Evolutionary conservation across 2,113 vertebrate species (phyloP).

Genomic region (Chinchilla lanigera): DNA sequence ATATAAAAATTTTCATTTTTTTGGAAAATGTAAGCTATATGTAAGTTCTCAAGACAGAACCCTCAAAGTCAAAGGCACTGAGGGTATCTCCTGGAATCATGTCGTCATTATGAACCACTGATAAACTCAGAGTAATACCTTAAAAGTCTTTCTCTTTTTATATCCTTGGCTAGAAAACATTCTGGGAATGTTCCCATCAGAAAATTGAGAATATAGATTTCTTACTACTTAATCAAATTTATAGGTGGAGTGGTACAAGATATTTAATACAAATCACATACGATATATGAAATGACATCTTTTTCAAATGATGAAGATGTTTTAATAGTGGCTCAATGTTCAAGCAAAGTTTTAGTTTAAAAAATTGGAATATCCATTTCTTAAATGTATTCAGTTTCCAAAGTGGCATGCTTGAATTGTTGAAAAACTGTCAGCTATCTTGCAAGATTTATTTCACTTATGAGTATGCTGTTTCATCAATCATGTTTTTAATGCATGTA

Average conservation of each 20-base stretch:
- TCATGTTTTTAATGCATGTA: neutral
- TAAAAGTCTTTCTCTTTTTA: neutral
- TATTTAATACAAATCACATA: neutral
- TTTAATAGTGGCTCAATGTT: neutral
- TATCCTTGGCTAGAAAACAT: neutral
- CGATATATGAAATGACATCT: neutral
- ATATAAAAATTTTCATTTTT: neutral
- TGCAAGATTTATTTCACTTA: no score
- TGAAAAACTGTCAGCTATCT: neutral
- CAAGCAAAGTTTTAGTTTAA: neutral
- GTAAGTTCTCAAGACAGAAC: neutral
- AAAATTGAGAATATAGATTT: slow-evolving; percentile 33
- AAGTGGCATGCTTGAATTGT: neutral
- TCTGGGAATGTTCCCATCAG: neutral
- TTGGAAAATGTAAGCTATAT: neutral
- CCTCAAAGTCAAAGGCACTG: neutral
- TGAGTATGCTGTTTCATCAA: neutral
- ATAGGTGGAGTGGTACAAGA: neutral
- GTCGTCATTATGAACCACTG: neutral
- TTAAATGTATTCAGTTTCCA: neutral
- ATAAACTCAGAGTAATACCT: neutral
- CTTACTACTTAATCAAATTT: neutral
- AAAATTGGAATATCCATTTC: neutral
- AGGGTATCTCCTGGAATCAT: neutral
- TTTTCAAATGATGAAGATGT: neutral